These are phyloP conservation scores for Nemapogon koenigi DNA, from an alignment of 2,888 invertebrate genomes.

Conservation along the genomic window DNA sequence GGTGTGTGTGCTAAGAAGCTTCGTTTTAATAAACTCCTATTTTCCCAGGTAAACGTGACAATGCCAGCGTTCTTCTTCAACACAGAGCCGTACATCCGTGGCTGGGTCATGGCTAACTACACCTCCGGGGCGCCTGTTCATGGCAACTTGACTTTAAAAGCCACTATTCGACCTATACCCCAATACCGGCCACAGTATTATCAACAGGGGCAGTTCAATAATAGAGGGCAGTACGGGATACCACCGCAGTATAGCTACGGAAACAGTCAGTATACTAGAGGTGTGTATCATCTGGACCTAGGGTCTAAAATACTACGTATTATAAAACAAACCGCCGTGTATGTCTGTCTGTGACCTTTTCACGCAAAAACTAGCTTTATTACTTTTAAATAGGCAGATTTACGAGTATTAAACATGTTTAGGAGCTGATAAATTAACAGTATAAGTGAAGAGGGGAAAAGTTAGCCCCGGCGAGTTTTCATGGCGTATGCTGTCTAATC, in stretches of 20 bases:
- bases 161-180: constrained; percentile 75
- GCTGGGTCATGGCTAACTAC: constrained; percentile 92
- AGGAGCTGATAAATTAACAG: too few species aligned
- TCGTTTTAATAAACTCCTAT: neutral
- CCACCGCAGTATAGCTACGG: constrained; percentile 23
- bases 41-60: constrained; percentile 82
- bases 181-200: constrained; percentile 57
- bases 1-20: neutral
- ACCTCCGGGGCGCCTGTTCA: constrained; percentile 91
- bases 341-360: too few species aligned
- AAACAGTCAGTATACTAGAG: constrained; percentile 42
- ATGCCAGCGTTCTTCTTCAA: constrained; percentile 95
- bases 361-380: too few species aligned
- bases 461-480: too few species aligned
- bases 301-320: too few species aligned
- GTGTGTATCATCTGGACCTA: constrained; percentile 24
- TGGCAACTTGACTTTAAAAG: constrained; percentile 88
- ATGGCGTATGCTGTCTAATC: too few species aligned
- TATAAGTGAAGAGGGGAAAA: too few species aligned
- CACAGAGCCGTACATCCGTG: constrained; percentile 82
- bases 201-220: constrained; percentile 55
- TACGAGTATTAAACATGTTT: too few species aligned
- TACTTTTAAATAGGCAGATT: too few species aligned
- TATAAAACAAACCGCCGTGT: too few species aligned
- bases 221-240: constrained; percentile 44